A percentile compares a stretch with the other conserved stretches of the same genome.
phyloP scores from a whole-genome alignment of 2,113 vertebrate genomes.

The Rhinolophus ferrumequinum region DNA sequence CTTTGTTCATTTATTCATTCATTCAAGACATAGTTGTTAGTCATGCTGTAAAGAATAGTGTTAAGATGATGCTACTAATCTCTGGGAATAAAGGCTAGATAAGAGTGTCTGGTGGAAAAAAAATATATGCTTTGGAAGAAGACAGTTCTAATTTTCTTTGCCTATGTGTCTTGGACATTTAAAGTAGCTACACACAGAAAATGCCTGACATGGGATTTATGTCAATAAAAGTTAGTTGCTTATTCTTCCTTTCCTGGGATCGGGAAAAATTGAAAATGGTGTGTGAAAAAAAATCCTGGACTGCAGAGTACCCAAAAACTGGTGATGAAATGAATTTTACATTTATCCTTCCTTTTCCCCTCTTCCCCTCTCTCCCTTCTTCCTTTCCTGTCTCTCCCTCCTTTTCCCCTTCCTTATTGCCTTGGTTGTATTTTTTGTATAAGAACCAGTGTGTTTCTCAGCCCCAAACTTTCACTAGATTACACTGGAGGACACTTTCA shows the following conservation, averaged over 20 bases:
- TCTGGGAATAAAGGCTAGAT: neutral
- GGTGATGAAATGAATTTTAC: neutral
- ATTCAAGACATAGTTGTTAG: neutral
- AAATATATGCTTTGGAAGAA: neutral
- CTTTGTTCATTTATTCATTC: neutral
- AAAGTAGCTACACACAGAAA: neutral
- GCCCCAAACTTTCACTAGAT: neutral
- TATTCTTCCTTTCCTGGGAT: neutral
- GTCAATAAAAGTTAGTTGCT: neutral
- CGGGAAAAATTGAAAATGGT: neutral
- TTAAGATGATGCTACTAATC: neutral
- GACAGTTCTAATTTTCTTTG: neutral
- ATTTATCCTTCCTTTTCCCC: neutral
- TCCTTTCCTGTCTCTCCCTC: neutral
- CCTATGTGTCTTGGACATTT: neutral
- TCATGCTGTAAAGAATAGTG: neutral
- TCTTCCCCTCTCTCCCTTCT: neutral
- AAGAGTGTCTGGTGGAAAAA: neutral
- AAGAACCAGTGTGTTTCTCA: neutral
- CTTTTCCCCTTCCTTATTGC: neutral
- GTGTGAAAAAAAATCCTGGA: neutral
- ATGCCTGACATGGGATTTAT: neutral
- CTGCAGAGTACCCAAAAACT: neutral
- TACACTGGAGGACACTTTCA: neutral
- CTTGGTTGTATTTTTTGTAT: neutral